Conservation (phyloP, 2,888 invertebrate genomes). For the Rhamphomyia laevipes region DNA sequence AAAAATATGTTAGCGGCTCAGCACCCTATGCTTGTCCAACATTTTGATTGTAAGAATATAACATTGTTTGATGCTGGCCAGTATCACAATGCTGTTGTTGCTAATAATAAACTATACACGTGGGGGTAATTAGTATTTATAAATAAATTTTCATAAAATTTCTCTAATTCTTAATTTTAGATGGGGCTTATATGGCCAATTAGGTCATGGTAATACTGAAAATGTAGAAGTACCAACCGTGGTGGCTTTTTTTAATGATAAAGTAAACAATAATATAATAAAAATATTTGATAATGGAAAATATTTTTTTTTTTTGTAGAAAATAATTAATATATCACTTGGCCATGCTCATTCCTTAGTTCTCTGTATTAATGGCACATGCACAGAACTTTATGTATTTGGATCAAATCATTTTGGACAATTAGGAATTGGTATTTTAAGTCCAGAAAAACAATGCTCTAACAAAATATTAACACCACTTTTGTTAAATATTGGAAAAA, state of each 20-base stretch:
- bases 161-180: constrained; percentile 25
- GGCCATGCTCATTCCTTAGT: constrained; percentile 37
- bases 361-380: constrained; percentile 22
- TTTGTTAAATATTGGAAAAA: constrained; percentile 30
- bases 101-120: constrained; percentile 66
- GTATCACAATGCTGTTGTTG: constrained; percentile 77
- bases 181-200: constrained; percentile 91
- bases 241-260: constrained; percentile 38
- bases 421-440: constrained; percentile 51
- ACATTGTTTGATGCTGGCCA: constrained; percentile 69
- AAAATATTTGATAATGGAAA: not conserved
- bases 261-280: constrained; percentile 24
- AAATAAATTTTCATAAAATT: not conserved
- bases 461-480: constrained; percentile 37
- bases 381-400: constrained; percentile 55
- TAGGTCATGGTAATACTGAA: constrained; percentile 73
- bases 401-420: constrained; percentile 82
- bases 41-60: constrained; percentile 50
- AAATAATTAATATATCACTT: constrained; percentile 39
- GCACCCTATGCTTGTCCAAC: constrained; percentile 52
- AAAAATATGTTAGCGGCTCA: constrained; percentile 46
- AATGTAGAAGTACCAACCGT: constrained; percentile 48
- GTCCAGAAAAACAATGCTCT: constrained; percentile 26
- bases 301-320: constrained; percentile 18
- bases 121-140: constrained; percentile 57